These are phyloP conservation scores for Rhabditoides inermis DNA, from an alignment of 2,888 invertebrate species.

Conservation along the genomic window DNA sequence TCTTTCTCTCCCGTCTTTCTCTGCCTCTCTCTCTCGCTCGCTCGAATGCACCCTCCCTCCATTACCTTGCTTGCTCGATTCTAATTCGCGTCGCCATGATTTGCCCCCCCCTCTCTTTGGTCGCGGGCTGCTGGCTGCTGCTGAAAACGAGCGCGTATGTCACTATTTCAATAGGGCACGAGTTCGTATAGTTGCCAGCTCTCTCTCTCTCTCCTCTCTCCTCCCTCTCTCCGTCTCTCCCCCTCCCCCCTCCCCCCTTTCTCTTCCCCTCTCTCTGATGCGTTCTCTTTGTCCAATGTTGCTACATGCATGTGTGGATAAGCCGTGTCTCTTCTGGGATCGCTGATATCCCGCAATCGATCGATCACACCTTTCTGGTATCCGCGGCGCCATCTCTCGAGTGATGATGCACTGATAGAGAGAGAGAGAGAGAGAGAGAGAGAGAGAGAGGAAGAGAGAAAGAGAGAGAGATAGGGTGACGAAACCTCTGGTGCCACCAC, in stretches of 20 bases:
- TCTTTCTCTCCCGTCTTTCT: background rate
- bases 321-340: too few relatives aligned
- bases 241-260: background rate
- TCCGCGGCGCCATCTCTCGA: too few relatives aligned
- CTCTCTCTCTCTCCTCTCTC: background rate
- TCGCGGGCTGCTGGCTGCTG: too few relatives aligned
- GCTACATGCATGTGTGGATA: too few relatives aligned
- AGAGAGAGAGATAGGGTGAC: background rate
- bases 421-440: background rate
- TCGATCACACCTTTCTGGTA: too few relatives aligned
- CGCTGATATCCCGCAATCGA: too few relatives aligned
- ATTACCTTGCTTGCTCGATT: background rate
- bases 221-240: background rate
- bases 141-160: too few relatives aligned
- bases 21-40: background rate
- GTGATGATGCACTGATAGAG: background rate
- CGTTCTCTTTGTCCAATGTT: background rate
- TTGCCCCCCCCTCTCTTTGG: background rate
- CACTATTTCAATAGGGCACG: too few relatives aligned
- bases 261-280: background rate
- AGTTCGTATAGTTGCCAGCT: too few relatives aligned
- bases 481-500: too few relatives aligned
- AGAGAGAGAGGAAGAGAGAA: background rate
- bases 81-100: background rate
- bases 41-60: background rate